phyloP scores from a whole-genome alignment of 1,140 invertebrate species.

The Tribolium castaneum region DNA sequence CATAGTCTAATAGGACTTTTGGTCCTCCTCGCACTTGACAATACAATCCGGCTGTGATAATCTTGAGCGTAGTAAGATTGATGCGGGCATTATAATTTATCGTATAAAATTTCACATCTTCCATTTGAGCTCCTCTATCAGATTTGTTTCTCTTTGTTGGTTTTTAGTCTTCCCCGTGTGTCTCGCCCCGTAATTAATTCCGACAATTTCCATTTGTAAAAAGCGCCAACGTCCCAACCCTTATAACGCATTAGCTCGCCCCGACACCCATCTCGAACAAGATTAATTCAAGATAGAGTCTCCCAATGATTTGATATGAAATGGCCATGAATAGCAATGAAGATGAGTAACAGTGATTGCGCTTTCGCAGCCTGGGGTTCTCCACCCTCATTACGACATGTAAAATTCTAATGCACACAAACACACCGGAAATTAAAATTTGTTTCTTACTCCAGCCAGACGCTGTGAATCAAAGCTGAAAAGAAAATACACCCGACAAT shows the following conservation, averaged over 20 bases:
- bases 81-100: not conserved
- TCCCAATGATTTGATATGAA: constrained; percentile 41
- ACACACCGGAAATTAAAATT: constrained; percentile 39
- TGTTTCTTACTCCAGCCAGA: constrained; percentile 9
- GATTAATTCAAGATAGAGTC: constrained; percentile 41
- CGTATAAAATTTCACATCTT: not conserved
- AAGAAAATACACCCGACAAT: not conserved
- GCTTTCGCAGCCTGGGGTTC: constrained; percentile 33
- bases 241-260: constrained; percentile 6
- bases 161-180: not conserved
- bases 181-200: constrained; percentile 8
- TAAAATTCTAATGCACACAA: constrained; percentile 38
- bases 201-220: not conserved
- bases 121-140: no score
- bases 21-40: not conserved
- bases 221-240: not conserved
- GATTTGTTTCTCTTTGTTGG: not conserved
- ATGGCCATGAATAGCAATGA: constrained; percentile 43
- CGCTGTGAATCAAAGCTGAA: not conserved
- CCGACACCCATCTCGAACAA: constrained; percentile 27
- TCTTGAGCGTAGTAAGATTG: not conserved
- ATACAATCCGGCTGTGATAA: not conserved
- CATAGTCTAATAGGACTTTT: not conserved
- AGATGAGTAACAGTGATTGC: constrained; percentile 42
- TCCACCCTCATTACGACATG: constrained; percentile 37